phyloP scores from a whole-genome alignment of 1,140 invertebrate genomes.

The Drosophila leontia region DNA sequence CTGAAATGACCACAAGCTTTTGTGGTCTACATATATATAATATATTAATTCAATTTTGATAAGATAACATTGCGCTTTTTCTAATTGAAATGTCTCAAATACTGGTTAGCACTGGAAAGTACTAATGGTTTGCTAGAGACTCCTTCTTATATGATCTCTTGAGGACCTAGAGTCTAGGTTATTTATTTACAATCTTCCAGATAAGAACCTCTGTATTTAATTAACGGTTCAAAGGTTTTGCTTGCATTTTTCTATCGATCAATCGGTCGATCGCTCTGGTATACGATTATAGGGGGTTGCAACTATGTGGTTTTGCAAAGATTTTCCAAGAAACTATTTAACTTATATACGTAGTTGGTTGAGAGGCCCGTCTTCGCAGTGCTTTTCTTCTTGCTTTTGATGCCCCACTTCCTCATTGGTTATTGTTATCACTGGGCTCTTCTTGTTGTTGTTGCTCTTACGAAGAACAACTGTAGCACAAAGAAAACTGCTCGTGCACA shows the following conservation, averaged over 20 bases:
- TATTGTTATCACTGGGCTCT: conserved; percentile 70
- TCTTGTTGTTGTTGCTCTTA: conserved; percentile 23
- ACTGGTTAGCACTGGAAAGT: conserved; percentile 1
- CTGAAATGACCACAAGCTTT: neutral
- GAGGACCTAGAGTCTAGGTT: no score
- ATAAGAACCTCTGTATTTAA: conserved; percentile 11
- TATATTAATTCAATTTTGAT: neutral
- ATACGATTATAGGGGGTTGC: conserved; percentile 14
- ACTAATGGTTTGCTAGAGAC: neutral
- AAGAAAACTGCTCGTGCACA: conserved; percentile 72
- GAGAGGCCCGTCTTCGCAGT: conserved; percentile 32
- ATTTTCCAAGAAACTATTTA: conserved; percentile 23
- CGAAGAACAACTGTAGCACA: conserved; percentile 62
- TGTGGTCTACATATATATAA: neutral
- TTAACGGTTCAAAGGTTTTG: neutral
- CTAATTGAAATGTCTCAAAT: conserved; percentile 1
- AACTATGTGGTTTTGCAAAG: conserved; percentile 23
- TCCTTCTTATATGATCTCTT: neutral
- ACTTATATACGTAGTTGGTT: conserved; percentile 2
- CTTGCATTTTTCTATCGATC: conserved; percentile 21
- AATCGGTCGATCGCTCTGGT: conserved; percentile 5
- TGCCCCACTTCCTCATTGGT: conserved; percentile 57
- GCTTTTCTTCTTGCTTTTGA: conserved; percentile 16
- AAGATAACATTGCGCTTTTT: neutral
- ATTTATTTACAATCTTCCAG: conserved; percentile 3